Percentiles rank a stretch among this genome's conserved stretches.
Conservation (phyloP, 2,113 vertebrate species). For the Oreochromis aureus region DNA sequence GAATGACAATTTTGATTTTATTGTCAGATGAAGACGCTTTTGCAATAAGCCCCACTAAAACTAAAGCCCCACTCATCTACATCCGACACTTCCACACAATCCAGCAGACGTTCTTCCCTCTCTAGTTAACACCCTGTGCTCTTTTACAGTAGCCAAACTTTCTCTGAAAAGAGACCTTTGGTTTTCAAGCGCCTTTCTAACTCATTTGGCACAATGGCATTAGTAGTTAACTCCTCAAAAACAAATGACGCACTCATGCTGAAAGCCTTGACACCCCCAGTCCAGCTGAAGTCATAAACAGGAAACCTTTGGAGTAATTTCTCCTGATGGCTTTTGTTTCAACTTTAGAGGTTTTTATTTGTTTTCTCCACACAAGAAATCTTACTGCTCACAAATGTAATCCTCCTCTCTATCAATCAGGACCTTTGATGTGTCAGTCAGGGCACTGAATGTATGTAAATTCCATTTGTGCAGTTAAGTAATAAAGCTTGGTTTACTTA, state of each 20-base stretch:
- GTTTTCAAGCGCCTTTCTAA: not conserved
- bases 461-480: not conserved
- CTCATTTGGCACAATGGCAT: not conserved
- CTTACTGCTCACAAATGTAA: not conserved
- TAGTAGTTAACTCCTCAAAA: not conserved
- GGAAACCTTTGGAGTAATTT: not conserved
- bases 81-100: not conserved
- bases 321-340: not conserved
- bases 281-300: not conserved
- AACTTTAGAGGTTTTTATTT: not conserved
- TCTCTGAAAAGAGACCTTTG: not conserved
- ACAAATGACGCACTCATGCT: not conserved
- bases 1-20: not conserved
- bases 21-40: not conserved
- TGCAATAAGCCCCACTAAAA: not conserved
- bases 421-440: not conserved
- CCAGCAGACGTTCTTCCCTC: not conserved
- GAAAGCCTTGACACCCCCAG: not conserved
- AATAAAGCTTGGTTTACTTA: not conserved
- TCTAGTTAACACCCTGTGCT: not conserved
- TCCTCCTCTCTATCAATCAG: not conserved
- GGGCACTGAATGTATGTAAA: not conserved
- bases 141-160: not conserved
- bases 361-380: not conserved
- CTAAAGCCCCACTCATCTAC: rapidly evolving